Percentiles rank a stretch among this genome's conserved stretches.
Evolutionary conservation across 1,140 invertebrate species (phyloP).

Genomic region (Potamilus streckersoni): DNA sequence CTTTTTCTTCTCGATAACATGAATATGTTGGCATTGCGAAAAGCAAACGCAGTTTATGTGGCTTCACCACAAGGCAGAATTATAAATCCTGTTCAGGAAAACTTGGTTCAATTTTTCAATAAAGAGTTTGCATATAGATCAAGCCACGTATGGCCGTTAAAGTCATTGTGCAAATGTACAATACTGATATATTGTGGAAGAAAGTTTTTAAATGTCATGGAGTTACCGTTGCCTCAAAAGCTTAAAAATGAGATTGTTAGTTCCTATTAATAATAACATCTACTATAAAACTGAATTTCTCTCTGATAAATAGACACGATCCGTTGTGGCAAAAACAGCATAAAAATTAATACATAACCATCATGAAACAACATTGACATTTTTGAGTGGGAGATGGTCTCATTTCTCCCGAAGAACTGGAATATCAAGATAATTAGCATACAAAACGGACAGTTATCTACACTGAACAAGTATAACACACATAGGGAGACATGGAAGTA

Average conservation of each 20-base stretch:
- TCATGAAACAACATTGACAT: too few relatives aligned
- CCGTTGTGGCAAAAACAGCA: too few relatives aligned
- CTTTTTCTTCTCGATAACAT: conserved; percentile 13
- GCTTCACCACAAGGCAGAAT: conserved; percentile 6
- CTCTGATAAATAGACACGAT: neutral
- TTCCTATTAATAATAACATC: neutral
- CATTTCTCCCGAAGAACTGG: too few relatives aligned
- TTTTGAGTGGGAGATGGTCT: too few relatives aligned
- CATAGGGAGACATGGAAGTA: too few relatives aligned
- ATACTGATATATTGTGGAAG: conserved; percentile 26
- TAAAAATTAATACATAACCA: too few relatives aligned
- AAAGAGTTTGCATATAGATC: conserved; percentile 6
- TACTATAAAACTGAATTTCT: neutral
- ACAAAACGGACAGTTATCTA: too few relatives aligned
- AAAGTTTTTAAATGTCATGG: conserved; percentile 15
- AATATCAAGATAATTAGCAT: too few relatives aligned
- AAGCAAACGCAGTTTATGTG: conserved; percentile 6
- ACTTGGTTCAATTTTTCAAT: conserved; percentile 18
- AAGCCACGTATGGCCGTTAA: conserved; percentile 7
- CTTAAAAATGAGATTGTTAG: conserved; percentile 22
- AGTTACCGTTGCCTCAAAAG: conserved; percentile 29
- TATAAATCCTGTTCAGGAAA: conserved; percentile 9
- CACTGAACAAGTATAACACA: too few relatives aligned
- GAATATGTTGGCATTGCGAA: conserved; percentile 3
- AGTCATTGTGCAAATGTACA: conserved; percentile 16